Base-by-base conservation (phyloP, 2,888 invertebrate species). In the Drosophila emarginata region DNA sequence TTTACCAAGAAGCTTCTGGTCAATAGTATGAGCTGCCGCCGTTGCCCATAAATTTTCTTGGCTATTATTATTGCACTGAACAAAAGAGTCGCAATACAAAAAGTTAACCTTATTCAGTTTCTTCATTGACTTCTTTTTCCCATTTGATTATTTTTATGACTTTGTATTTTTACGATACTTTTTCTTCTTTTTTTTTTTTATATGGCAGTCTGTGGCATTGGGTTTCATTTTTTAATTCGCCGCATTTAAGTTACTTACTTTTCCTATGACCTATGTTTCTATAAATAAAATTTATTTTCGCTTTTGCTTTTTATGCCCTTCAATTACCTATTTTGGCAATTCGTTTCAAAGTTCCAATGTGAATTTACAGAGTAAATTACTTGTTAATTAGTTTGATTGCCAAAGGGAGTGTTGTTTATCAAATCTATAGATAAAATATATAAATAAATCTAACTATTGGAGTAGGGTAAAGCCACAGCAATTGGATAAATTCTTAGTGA, bases 131-230 rank as follows among this genome's bases (percentile, higher is more conserved):
- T 11, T 15, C 23, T 51, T 40, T 37, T 40, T 67, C 63, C 63
- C 62, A 72, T 77, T 54, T 71, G 69, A 72, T 80, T 84, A 77
- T 78, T 77, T 82, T 85, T 79, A 85, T 77, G 82, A 57, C 72
- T 75, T 76, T 63, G 71, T 60, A 73, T 72, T 84, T 83, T 87
- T 61, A 82, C 65, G 82, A 73, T 60, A 62, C 62, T 62, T 67
- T 78, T 40, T 62, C 18, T 69, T 59, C 58, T 66, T 61, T 56
- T 70, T 79, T 32, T 32, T 67, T 65, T 77, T 65, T 12, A 18
- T 40, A 15, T 52, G 26, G 12, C 23, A 14, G 32, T 32, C 32
- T 7, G 12, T 45, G 45, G 45, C 45, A 45, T 45, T 45, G 45
- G 45, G 45, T 45, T 45, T 45, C 45, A 45, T 45, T 45, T 45